phyloP scores from a whole-genome alignment of 2,888 invertebrate species.

The Acheta domesticus region DNA sequence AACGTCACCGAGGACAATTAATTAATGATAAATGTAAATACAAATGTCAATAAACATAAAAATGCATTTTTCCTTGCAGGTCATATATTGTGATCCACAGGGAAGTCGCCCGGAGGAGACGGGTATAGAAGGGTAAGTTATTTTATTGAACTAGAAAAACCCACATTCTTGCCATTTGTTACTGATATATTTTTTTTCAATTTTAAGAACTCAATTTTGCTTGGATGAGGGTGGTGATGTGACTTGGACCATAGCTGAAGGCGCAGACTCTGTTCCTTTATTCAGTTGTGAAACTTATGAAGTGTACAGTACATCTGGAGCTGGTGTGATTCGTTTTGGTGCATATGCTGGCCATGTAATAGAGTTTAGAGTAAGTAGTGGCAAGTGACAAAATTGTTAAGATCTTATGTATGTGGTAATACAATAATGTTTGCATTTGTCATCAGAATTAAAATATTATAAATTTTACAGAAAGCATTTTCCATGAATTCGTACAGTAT shows the following conservation, averaged over 20 bases:
- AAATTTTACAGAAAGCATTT: too few relatives aligned
- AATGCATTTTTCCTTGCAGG: slow-evolving; percentile 43
- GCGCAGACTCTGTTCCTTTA: slow-evolving; percentile 56
- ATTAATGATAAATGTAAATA: neutral
- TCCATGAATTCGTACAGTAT: too few relatives aligned
- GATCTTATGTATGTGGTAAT: too few relatives aligned
- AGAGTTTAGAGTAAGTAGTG: slow-evolving; percentile 54
- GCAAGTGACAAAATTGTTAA: too few relatives aligned
- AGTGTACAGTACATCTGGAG: slow-evolving; percentile 47
- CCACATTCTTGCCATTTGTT: slow-evolving; percentile 20
- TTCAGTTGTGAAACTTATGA: slow-evolving; percentile 69
- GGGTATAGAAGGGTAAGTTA: slow-evolving; percentile 52
- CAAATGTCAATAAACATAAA: neutral
- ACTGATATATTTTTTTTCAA: slow-evolving; percentile 9
- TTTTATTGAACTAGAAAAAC: neutral
- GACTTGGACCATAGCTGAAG: slow-evolving; percentile 58
- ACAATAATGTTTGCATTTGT: too few relatives aligned
- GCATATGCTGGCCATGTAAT: slow-evolving; percentile 63
- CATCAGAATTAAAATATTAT: too few relatives aligned
- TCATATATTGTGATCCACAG: slow-evolving; percentile 51
- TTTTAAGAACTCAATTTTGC: slow-evolving; percentile 49
- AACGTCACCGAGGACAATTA: neutral
- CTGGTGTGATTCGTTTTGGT: slow-evolving; percentile 55
- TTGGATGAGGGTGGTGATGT: slow-evolving; percentile 63
- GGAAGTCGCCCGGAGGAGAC: slow-evolving; percentile 50